These are phyloP conservation scores for Clarias fuscus DNA, from an alignment of 2,797 vertebrate genomes.

Conservation along the genomic window DNA sequence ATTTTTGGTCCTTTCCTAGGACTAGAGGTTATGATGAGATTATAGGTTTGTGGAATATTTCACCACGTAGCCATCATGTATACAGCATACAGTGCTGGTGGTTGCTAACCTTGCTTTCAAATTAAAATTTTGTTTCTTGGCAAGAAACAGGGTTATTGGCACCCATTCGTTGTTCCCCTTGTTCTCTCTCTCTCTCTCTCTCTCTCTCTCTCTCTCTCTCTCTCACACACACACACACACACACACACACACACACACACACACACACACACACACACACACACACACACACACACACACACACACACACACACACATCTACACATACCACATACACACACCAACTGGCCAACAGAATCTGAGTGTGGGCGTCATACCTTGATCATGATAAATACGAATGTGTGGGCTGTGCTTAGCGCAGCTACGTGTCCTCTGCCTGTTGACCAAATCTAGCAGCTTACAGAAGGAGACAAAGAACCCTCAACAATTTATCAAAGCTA, in stretches of 20 bases:
- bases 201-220: background rate
- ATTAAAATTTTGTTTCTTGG: conserved; percentile 9
- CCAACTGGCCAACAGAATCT: conserved; percentile 27
- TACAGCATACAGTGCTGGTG: background rate
- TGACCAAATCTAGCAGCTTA: conserved; percentile 47
- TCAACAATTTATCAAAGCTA: conserved; percentile 67
- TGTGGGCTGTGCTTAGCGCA: conserved; percentile 43
- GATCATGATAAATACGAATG: conserved; percentile 51
- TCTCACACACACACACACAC: background rate
- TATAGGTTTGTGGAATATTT: background rate
- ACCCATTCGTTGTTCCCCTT: conserved; percentile 19
- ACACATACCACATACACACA: conserved; percentile 11
- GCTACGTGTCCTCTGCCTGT: conserved; percentile 41
- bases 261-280: conserved; percentile 18
- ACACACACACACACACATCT: conserved; percentile 9
- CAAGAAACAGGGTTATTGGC: conserved; percentile 7
- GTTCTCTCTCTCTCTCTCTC: background rate
- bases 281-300: conserved; percentile 12
- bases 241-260: conserved; percentile 22
- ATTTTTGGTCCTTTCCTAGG: background rate
- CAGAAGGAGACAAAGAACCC: conserved; percentile 50
- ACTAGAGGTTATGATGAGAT: background rate
- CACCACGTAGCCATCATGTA: background rate
- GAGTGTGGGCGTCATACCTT: conserved; percentile 39
- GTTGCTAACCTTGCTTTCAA: conserved; percentile 6